Base-by-base conservation (phyloP, 1,140 invertebrate genomes). In the Eciton burchellii region DNA sequence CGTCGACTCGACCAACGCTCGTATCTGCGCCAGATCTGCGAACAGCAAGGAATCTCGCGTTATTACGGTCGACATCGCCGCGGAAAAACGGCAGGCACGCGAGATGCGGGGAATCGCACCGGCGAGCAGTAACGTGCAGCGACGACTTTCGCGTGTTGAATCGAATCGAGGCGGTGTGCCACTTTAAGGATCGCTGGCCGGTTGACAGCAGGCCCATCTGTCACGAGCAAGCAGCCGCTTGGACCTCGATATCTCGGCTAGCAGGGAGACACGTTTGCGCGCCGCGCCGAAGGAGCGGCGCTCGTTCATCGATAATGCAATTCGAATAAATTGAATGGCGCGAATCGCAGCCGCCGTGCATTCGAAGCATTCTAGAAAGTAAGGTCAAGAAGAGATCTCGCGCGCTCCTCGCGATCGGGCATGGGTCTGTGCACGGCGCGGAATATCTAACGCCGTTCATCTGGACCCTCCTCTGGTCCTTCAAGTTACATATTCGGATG, bases 1-100 rank as follows among this genome's bases (percentile, higher is more conserved):
- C 43, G 96, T 96, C 1, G 95, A 94, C 86, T 97, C 96, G 70
- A 96, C 93, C 82, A 96, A 92, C 63, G 95, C 94, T 26, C 95
- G 91, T 76, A 97, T 96, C 62, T 97, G 96, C 82, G 97, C 95
- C 84, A 97, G 94, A 95, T 97, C 97, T 97, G 94, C 89, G 88
- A 88, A 87, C 83, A 89, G 41, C 29, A 12, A 35, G 8, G n/a
- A 26, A 6, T 29, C 3, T 49, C 24, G 19, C 3, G 12, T 68
- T 68, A 0, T 21, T 35, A 35, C 35, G 35, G 6, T 35, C 35
- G 35, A 35, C 6, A 6, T 6, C 35, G 35, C 35, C 2, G 35
- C 35, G 35, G 6, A n/a, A 35, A 52, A 52, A 49, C 26, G 11
- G 16, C 43, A 65, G 45, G 5, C 4, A 9, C 21, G 12, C 21